Evolutionary conservation across 2,113 vertebrate species (phyloP).

Genomic region (Chlorocebus sabaeus): DNA sequence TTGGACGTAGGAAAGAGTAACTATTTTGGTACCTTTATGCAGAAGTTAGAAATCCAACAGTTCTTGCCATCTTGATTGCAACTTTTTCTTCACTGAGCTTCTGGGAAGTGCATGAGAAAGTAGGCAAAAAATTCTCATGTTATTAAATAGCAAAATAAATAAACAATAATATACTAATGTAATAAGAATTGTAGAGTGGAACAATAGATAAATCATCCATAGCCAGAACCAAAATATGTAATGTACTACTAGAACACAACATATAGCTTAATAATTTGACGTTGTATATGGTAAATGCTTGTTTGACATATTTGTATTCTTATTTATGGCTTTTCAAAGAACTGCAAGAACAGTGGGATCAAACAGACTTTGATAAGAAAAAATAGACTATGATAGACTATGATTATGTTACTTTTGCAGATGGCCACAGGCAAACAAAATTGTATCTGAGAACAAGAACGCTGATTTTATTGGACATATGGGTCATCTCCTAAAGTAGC

Average conservation of each 20-base stretch:
- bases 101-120: background rate
- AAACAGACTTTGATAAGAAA: background rate
- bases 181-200: background rate
- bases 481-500: background rate
- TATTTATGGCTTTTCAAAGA: constrained; percentile 5
- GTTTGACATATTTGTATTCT: background rate
- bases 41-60: background rate
- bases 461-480: background rate
- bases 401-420: background rate
- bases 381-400: background rate
- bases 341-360: background rate
- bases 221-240: background rate
- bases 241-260: background rate
- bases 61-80: background rate
- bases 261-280: background rate
- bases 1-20: background rate
- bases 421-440: background rate
- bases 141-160: constrained; percentile 8
- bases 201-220: background rate
- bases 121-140: background rate
- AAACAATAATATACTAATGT: background rate
- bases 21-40: background rate
- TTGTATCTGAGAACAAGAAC: background rate
- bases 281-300: background rate
- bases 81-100: background rate